Conservation (phyloP, 1,140 invertebrate species). For the Probaryconus sp. region DNA sequence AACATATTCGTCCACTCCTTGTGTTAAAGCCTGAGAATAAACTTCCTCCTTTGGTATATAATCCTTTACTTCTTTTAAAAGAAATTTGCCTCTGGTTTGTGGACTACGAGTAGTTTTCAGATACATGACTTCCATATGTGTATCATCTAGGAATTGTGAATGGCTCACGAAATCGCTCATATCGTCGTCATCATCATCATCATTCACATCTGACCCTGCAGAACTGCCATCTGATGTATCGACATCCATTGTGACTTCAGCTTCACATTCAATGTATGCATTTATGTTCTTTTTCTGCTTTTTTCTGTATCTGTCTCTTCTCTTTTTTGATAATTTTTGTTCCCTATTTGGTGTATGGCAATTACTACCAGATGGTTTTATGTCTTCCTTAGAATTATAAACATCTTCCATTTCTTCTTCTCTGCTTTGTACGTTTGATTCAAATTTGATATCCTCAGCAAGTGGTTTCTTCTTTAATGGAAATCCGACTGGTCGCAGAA, state of each 20-base stretch:
- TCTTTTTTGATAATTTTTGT: conserved; percentile 16
- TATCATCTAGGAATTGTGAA: conserved; percentile 70
- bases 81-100: conserved; percentile 47
- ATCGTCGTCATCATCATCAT: conserved; percentile 71
- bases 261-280: conserved; percentile 80
- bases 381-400: conserved; percentile 7
- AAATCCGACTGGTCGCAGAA: background rate
- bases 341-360: conserved; percentile 21
- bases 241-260: conserved; percentile 76
- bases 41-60: conserved; percentile 51
- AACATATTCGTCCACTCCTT: conserved; percentile 65
- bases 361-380: conserved; percentile 4
- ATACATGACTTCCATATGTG: conserved; percentile 80
- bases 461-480: background rate
- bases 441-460: background rate
- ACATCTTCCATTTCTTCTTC: conserved; percentile 5
- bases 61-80: conserved; percentile 57
- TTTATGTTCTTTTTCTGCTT: conserved; percentile 31
- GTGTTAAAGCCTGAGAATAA: conserved; percentile 65
- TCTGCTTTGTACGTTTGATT: no score
- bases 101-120: conserved; percentile 79
- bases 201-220: conserved; percentile 68
- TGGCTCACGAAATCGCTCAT: conserved; percentile 71
- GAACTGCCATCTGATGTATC: conserved; percentile 60
- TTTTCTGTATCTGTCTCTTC: conserved; percentile 12